Conservation (phyloP, 2,888 invertebrate species). For the Agriopis marginaria region DNA sequence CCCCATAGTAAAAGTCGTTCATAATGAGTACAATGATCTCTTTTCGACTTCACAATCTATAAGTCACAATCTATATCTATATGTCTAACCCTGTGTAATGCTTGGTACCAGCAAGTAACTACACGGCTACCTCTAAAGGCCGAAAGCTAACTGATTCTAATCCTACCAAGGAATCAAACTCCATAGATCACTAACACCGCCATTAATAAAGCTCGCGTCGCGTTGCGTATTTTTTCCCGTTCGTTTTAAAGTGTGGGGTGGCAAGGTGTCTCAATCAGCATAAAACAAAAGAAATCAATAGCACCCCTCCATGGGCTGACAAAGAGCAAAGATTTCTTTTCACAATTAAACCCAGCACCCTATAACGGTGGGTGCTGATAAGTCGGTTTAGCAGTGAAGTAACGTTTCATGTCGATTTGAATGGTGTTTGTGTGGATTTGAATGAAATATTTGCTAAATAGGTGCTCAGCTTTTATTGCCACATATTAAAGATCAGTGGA, state of each 20-base stretch:
- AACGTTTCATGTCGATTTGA: slow-evolving; percentile 55
- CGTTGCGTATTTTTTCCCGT: slow-evolving; percentile 63
- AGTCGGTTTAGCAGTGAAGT: slow-evolving; percentile 54
- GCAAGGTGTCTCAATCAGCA: slow-evolving; percentile 86
- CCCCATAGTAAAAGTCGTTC: no score
- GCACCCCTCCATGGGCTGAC: slow-evolving; percentile 76
- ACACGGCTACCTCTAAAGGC: no score
- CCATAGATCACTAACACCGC: slow-evolving; percentile 33
- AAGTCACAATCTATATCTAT: no score
- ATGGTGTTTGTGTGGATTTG: slow-evolving; percentile 30
- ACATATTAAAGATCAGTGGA: no score
- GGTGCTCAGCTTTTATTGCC: no score
- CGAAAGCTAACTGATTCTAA: not conserved
- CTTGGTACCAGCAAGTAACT: no score
- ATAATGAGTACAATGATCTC: no score
- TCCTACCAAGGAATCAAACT: slow-evolving; percentile 32
- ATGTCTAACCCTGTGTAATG: no score
- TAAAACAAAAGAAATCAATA: slow-evolving; percentile 87
- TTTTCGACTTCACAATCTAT: no score
- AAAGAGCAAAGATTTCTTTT: slow-evolving; percentile 87
- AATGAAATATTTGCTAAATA: not conserved
- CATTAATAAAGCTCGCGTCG: slow-evolving; percentile 54
- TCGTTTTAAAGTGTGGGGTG: slow-evolving; percentile 79
- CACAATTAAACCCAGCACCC: slow-evolving; percentile 83
- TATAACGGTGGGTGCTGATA: slow-evolving; percentile 68